Conservation (phyloP, 2,797 vertebrate genomes). For the Diceros bicornis region DNA sequence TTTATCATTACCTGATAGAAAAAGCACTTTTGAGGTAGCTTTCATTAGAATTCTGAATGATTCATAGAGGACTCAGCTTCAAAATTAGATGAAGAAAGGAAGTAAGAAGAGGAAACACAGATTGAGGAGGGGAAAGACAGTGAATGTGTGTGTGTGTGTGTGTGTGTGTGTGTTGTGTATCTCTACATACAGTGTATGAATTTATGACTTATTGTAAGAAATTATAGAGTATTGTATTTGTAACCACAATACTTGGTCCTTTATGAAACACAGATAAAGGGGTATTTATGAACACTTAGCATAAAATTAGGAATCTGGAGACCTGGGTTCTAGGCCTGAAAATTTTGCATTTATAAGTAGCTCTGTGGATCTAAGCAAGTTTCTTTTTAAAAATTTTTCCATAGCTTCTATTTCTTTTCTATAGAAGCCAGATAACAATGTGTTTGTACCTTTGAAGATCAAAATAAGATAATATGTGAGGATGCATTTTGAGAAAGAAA, state of each 20-base stretch:
- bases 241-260: not conserved
- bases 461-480: not conserved
- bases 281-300: not conserved
- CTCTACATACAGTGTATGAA: not conserved
- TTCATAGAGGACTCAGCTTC: not conserved
- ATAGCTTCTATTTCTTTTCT: not conserved
- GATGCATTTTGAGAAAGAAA: not conserved
- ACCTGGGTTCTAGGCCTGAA: not conserved
- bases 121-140: not conserved
- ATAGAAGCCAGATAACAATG: not conserved
- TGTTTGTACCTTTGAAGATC: not conserved
- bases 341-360: not conserved
- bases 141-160: not conserved
- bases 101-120: not conserved
- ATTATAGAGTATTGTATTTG: not conserved
- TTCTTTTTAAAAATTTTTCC: not conserved
- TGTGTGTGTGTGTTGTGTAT: not conserved
- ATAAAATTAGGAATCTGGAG: not conserved
- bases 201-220: not conserved
- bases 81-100: not conserved
- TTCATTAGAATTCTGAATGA: not conserved
- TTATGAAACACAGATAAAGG: not conserved
- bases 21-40: not conserved
- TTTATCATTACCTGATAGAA: not conserved
- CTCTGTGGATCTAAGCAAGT: not conserved